phyloP scores from a whole-genome alignment of 2,888 invertebrate species.

The Eurois occulta region DNA sequence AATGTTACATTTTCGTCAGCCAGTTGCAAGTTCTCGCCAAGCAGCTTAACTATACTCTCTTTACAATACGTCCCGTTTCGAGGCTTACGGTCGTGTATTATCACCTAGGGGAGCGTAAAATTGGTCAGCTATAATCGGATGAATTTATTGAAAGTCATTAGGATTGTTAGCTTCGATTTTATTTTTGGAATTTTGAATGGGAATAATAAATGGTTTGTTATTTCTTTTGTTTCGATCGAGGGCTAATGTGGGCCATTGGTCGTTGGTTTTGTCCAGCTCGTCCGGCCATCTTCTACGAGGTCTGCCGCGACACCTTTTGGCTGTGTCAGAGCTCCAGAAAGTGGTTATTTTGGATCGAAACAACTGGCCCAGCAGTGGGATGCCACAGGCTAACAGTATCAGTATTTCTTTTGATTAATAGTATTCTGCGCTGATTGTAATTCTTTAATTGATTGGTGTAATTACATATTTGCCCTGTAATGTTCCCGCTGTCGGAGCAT shows the following conservation, averaged over 20 bases:
- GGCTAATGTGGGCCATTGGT: too few species aligned
- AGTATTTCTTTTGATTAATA: not conserved
- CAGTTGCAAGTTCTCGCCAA: conserved; percentile 86
- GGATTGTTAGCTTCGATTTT: conserved; percentile 16
- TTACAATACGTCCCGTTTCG: conserved; percentile 88
- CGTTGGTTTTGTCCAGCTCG: too few species aligned
- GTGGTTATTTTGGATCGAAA: too few species aligned
- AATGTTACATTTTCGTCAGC: conserved; percentile 88
- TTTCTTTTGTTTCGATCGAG: not conserved
- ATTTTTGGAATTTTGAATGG: conserved; percentile 14
- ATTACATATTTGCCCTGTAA: not conserved
- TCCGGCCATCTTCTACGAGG: too few species aligned
- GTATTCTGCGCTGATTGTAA: not conserved
- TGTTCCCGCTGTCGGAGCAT: too few species aligned
- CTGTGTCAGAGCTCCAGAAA: too few species aligned
- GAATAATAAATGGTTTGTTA: not conserved
- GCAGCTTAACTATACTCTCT: conserved; percentile 87
- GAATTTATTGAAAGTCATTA: conserved; percentile 33
- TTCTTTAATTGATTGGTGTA: not conserved
- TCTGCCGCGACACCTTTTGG: too few species aligned
- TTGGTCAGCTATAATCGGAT: conserved; percentile 59
- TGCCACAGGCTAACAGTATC: too few species aligned
- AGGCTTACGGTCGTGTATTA: conserved; percentile 88
- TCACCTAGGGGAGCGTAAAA: conserved; percentile 77
- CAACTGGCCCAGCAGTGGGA: too few species aligned